Base-by-base conservation (phyloP, 1,140 invertebrate genomes). In the Leucophenga varia region DNA sequence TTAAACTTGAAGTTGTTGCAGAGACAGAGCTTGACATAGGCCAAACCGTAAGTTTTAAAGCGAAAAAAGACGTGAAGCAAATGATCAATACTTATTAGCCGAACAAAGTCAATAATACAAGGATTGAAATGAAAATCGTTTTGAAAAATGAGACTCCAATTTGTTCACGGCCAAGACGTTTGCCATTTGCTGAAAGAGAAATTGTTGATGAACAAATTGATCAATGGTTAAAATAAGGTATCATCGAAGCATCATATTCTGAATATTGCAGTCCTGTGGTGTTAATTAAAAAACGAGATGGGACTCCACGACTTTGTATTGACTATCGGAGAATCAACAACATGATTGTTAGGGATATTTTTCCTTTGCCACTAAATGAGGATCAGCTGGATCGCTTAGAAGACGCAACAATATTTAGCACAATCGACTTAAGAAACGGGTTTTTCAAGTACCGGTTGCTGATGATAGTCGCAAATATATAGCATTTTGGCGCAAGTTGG, bases 401-500 rank as follows among this genome's bases (percentile, higher is more conserved):
- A 20, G 14, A 25, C 9, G 46, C 38, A 10, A 22, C 2, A 10
- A 28, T 48, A n/a, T 47, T 69, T n/a, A 56, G n/a, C n/a, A n/a
- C n/a, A n/a, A n/a, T n/a, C n/a, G n/a, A n/a, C n/a, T n/a, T n/a
- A n/a, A n/a, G n/a, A 59, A 47, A 64, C 71, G 55, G 58, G 56
- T 30, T 71, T 74, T 49, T 71, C 57, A 74, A 48, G 60, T 74
- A 7, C 3, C 10, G 17, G 49, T 74, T 3, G 39, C 55, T 10
- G 46, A 59, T 43, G 39, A 60, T 3, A 63, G 61, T 34, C 25
- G 45, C 38, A 50, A 64, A 34, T 55, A 32, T 41, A 76, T 75
- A 2, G 74, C 64, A 0, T 77, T 77, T 37, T 77, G 1, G 78
- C 75, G 0, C 68, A 64, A 0, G 70, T 72, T 44, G 59, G 44